Conservation (phyloP, 2,113 vertebrate genomes). For the Xenopus tropicalis region DNA sequence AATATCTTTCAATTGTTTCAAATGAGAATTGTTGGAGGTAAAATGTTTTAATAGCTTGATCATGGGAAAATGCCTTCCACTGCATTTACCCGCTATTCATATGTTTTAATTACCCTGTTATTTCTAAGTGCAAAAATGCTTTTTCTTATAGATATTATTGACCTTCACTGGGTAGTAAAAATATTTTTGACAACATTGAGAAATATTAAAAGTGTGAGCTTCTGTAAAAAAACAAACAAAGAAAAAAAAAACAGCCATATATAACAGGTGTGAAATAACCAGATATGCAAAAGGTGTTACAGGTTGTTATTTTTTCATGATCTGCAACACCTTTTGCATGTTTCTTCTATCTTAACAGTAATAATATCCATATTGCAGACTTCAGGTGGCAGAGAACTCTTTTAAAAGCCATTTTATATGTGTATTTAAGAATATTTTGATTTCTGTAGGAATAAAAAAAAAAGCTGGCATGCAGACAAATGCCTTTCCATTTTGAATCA, state of each 20-base stretch:
- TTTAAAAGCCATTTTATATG: background rate
- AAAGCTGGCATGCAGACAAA: constrained; percentile 13
- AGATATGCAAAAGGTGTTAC: background rate
- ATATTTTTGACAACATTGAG: no score
- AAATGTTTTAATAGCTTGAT: no score
- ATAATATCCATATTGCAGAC: background rate
- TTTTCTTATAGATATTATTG: no score
- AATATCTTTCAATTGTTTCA: no score
- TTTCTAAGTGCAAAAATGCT: no score
- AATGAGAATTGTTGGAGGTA: no score
- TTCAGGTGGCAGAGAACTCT: background rate
- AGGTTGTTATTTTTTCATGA: background rate
- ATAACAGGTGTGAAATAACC: background rate
- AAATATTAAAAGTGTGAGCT: background rate
- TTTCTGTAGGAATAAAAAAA: background rate
- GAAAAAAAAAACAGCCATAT: no score
- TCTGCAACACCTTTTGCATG: background rate
- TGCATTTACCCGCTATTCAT: no score
- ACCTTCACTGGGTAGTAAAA: no score
- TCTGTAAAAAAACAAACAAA: no score
- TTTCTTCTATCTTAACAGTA: background rate
- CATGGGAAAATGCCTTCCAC: no score
- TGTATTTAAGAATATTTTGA: background rate
- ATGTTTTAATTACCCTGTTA: no score
- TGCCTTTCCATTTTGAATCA: constrained; percentile 41